These are phyloP conservation scores for Eclectus roratus DNA, from an alignment of 2,113 vertebrate species.

Conservation along the genomic window DNA sequence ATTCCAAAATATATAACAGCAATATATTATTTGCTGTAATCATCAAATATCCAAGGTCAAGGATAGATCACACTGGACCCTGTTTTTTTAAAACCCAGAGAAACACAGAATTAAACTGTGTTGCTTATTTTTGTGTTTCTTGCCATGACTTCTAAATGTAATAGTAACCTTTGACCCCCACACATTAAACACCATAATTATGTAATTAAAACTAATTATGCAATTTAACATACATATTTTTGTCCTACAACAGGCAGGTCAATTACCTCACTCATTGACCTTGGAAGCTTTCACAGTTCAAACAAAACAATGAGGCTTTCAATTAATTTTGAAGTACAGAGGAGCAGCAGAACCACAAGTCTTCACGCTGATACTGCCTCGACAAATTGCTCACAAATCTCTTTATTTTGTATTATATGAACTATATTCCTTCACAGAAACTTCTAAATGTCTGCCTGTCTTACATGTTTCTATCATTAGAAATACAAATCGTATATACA, in stretches of 20 bases:
- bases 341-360: conserved; percentile 40
- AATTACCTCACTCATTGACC: conserved; percentile 90
- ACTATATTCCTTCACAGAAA: neutral
- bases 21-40: conserved; percentile 73
- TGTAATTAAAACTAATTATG: conserved; percentile 97
- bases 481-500: neutral
- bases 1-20: conserved; percentile 62
- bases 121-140: conserved; percentile 70
- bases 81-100: conserved; percentile 63
- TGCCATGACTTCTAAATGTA: conserved; percentile 79
- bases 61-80: conserved; percentile 71
- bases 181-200: conserved; percentile 93
- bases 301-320: conserved; percentile 87
- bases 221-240: conserved; percentile 88
- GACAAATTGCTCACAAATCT: neutral
- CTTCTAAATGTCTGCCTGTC: neutral
- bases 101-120: conserved; percentile 65
- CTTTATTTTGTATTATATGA: neutral
- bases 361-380: neutral
- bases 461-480: neutral
- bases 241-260: conserved; percentile 79
- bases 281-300: conserved; percentile 86
- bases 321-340: conserved; percentile 84
- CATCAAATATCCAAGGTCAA: conserved; percentile 80
- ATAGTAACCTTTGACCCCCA: conserved; percentile 87